A percentile compares a stretch with the other conserved stretches of the same genome.
Evolutionary conservation across 2,797 vertebrate species (phyloP).

Genomic region (Spea hammondii): DNA sequence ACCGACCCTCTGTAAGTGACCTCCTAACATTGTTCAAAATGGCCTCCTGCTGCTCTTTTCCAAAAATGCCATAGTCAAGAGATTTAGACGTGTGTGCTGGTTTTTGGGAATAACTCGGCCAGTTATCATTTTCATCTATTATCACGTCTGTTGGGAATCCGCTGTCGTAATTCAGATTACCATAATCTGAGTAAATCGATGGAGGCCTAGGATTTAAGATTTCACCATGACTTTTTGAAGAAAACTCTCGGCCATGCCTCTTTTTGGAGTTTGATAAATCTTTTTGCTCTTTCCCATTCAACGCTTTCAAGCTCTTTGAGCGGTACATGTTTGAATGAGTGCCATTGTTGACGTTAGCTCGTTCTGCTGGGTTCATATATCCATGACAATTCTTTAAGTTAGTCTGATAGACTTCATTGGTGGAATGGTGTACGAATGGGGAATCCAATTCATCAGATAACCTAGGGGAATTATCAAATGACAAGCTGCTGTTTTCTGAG

Average conservation of each 20-base stretch:
- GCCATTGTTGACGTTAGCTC: background rate
- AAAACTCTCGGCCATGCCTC: conserved; percentile 65
- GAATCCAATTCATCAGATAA: conserved; percentile 18
- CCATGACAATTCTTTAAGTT: background rate
- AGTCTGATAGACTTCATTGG: conserved; percentile 56
- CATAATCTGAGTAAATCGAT: conserved; percentile 44
- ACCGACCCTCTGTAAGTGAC: conserved; percentile 71
- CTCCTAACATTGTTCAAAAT: conserved; percentile 72
- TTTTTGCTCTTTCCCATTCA: conserved; percentile 48
- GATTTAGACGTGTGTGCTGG: conserved; percentile 57
- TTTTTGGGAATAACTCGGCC: conserved; percentile 53
- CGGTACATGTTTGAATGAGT: conserved; percentile 48
- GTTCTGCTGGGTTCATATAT: background rate
- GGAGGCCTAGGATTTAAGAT: conserved; percentile 53
- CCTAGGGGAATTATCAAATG: conserved; percentile 39
- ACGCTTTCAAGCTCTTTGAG: conserved; percentile 59
- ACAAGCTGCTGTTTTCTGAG: conserved; percentile 25
- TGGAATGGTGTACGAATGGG: conserved; percentile 28
- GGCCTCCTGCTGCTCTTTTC: conserved; percentile 71
- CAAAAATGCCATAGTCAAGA: conserved; percentile 73
- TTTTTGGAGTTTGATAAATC: conserved; percentile 50
- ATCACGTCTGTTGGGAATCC: conserved; percentile 67
- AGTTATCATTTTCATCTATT: conserved; percentile 67
- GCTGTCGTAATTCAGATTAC: conserved; percentile 43
- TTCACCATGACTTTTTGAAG: conserved; percentile 61